phyloP scores from a whole-genome alignment of 2,888 invertebrate genomes.

The Volucella inanis region DNA sequence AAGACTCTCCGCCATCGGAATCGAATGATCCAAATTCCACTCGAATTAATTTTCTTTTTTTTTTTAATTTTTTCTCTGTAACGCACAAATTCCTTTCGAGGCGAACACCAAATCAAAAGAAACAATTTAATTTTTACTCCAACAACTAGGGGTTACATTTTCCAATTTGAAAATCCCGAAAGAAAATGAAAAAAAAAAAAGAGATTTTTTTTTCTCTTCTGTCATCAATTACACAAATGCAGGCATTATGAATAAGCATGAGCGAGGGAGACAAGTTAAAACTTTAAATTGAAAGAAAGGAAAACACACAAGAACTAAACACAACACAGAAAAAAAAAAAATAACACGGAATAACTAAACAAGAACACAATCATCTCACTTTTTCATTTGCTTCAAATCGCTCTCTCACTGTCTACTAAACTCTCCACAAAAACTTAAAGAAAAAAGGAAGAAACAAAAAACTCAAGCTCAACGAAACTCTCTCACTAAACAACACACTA shows the following conservation, averaged over 20 bases:
- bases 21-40: constrained; percentile 1
- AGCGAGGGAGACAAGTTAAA: constrained; percentile 27
- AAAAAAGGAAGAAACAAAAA: constrained; percentile 31
- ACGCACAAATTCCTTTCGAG: background rate
- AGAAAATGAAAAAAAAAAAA: constrained; percentile 33
- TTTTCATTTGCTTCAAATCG: constrained; percentile 22
- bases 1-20: constrained; percentile 8
- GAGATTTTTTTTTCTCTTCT: constrained; percentile 54
- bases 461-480: constrained; percentile 66
- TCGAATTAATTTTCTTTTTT: too few relatives aligned
- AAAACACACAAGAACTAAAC: constrained; percentile 15
- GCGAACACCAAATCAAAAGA: background rate
- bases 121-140: constrained; percentile 5
- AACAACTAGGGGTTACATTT: constrained; percentile 11
- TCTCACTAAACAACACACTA: constrained; percentile 48
- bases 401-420: background rate
- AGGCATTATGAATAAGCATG: constrained; percentile 52
- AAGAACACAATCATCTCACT: constrained; percentile 20
- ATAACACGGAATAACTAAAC: constrained; percentile 41
- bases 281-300: constrained; percentile 22
- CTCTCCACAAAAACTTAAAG: constrained; percentile 35
- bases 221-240: constrained; percentile 69
- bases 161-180: constrained; percentile 12
- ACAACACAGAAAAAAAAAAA: constrained; percentile 33
- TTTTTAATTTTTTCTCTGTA: background rate